Base-by-base conservation (phyloP, 2,888 invertebrate genomes). In the Eupithecia subumbrata region DNA sequence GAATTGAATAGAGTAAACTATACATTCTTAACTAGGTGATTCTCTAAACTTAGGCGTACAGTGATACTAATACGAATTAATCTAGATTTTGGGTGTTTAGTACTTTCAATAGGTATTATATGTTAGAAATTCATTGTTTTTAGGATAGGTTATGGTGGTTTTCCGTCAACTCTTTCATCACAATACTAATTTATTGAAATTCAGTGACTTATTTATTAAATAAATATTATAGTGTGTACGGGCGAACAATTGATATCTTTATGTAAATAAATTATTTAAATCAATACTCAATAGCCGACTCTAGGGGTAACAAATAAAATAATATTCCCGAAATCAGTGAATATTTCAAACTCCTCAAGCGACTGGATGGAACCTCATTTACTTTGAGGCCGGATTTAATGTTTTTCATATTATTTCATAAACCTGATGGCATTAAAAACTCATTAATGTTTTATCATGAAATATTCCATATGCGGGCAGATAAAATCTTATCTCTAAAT, bases 141-240 rank as follows among this genome's bases (percentile, higher is more conserved):
- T 69, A 25, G 25, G 22, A 60, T 56, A 72, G 16, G 71, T 73
- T 71, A 81, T 18, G 30, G 9, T 34, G 3, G 81, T 81, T 79
- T 79, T 72, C 68, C 81, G 85, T 82, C 81, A 83, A 81, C 82
- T 82, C 78, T 81, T 73, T 70, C 86, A 87, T 87, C 86, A 87
- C 86, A 87, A 87, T 80, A 83, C 83, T 84, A 82, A 81, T 81
- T 87, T 87, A 87, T 86, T 80, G 72, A 87, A 85, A 86, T 78
- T 90, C 90, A 90, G 90, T 90, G 90, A 87, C 80, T 78, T 83
- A 83, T 84, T 85, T 82, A 82, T 85, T 84, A 82, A 64, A 18
- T 64, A 80, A 22, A 11, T 56, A 83, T 2, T 25, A 30, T 11
- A 16, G 52, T 72, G 52, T 56, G 11, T 56, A 56, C 60, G 73